phyloP scores from a whole-genome alignment of 1,140 invertebrate genomes.

The Helicoverpa armigera region DNA sequence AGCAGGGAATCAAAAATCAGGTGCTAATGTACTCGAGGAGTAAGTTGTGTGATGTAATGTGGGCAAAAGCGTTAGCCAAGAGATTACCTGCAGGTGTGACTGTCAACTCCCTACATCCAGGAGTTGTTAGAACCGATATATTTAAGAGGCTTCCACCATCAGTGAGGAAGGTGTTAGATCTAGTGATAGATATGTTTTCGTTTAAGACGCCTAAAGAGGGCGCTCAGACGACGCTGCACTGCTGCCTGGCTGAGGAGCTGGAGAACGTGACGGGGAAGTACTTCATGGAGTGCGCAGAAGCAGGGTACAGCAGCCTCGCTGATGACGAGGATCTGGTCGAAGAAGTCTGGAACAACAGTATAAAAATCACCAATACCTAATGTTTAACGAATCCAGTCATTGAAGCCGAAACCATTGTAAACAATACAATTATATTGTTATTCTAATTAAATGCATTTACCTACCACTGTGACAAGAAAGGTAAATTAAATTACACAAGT shows the following conservation, averaged over 20 bases:
- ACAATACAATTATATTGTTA: too few species aligned
- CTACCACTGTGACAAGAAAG: too few species aligned
- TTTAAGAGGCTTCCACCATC: slow-evolving; percentile 81
- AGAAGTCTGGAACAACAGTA: slow-evolving; percentile 65
- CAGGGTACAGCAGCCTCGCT: slow-evolving; percentile 41
- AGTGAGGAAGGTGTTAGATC: slow-evolving; percentile 23
- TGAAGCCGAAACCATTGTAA: too few species aligned
- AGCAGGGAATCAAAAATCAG: slow-evolving; percentile 69
- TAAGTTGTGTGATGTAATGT: slow-evolving; percentile 91
- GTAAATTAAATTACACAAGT: too few species aligned
- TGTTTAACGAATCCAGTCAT: too few species aligned
- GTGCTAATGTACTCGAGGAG: slow-evolving; percentile 88
- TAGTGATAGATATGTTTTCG: slow-evolving; percentile 74
- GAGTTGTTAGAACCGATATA: slow-evolving; percentile 87
- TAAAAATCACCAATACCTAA: slow-evolving; percentile 23
- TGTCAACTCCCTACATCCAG: slow-evolving; percentile 88
- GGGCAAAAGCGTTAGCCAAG: slow-evolving; percentile 88
- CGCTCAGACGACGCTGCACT: slow-evolving; percentile 89
- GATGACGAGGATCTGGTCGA: slow-evolving; percentile 64
- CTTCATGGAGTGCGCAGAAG: slow-evolving; percentile 68
- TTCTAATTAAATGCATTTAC: too few species aligned
- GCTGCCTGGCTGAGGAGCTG: slow-evolving; percentile 68
- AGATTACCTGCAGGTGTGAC: slow-evolving; percentile 87
- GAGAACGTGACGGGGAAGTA: slow-evolving; percentile 71
- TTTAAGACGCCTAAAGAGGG: slow-evolving; percentile 88